Percentiles rank a stretch among this genome's conserved stretches.
Evolutionary conservation across 2,888 invertebrate species (phyloP).

Genomic region (Lysandra bellargus): DNA sequence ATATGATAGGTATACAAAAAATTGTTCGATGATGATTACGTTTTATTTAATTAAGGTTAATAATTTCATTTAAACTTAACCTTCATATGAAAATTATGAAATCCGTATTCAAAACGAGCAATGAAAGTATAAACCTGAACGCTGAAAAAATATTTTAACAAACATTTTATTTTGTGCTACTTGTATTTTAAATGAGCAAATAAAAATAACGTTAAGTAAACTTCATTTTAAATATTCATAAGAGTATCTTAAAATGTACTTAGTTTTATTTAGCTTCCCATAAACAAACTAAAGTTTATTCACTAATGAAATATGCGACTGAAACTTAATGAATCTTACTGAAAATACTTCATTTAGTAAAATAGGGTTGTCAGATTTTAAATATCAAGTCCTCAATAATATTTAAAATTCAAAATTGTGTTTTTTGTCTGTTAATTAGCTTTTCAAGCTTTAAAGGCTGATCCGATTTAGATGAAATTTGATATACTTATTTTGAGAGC

Average conservation of each 20-base stretch:
- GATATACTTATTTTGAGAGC: too few species aligned
- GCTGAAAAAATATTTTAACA: not conserved
- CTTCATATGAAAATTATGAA: not conserved
- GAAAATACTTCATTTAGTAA: not conserved
- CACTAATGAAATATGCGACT: conserved; percentile 8
- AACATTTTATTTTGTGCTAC: conserved; percentile 2
- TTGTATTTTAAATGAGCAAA: not conserved
- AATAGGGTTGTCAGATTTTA: not conserved
- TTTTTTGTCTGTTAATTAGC: too few species aligned
- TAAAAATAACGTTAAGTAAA: not conserved
- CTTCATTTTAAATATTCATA: not conserved
- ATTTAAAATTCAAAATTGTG: too few species aligned
- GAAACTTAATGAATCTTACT: not conserved
- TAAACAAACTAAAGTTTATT: not conserved
- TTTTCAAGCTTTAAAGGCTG: too few species aligned
- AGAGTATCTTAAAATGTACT: not conserved
- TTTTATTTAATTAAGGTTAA: not conserved
- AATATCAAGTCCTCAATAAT: not conserved
- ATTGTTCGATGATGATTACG: too few species aligned
- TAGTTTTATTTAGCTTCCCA: not conserved
- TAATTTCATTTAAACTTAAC: not conserved
- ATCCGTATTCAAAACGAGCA: not conserved
- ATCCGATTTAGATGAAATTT: too few species aligned
- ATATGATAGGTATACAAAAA: too few species aligned
- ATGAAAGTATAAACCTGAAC: not conserved